A percentile compares a stretch with the other conserved stretches of the same genome.
These are phyloP conservation scores for Dynastes hyllus DNA, from an alignment of 2,888 invertebrate genomes.

Conservation along the genomic window DNA sequence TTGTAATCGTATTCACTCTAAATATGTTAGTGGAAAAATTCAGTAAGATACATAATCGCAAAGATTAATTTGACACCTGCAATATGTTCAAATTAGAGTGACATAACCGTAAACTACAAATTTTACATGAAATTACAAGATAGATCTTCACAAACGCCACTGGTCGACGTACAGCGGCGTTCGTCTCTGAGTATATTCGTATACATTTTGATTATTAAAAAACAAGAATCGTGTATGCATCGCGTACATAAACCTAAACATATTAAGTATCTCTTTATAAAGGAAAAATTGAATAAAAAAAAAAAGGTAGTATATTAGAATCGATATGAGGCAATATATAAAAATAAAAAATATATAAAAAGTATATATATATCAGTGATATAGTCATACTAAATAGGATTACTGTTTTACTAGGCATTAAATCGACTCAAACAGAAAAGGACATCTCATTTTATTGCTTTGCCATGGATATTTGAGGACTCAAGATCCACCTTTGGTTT, in stretches of 20 bases:
- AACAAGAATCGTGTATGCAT: slow-evolving; percentile 16
- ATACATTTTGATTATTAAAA: background rate
- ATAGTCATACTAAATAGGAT: slow-evolving; percentile 49
- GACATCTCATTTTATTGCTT: slow-evolving; percentile 26
- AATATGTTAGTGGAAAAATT: background rate
- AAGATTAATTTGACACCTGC: background rate
- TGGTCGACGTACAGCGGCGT: slow-evolving; percentile 19
- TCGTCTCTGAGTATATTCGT: slow-evolving; percentile 21
- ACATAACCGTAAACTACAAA: background rate
- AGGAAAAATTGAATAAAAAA: slow-evolving; percentile 48
- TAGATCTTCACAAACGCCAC: slow-evolving; percentile 16
- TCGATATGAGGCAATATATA: slow-evolving; percentile 50
- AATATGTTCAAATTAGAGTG: slow-evolving; percentile 13
- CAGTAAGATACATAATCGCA: background rate
- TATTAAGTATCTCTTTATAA: slow-evolving; percentile 39
- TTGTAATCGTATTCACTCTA: slow-evolving; percentile 22
- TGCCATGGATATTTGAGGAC: slow-evolving; percentile 23
- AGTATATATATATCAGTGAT: slow-evolving; percentile 51
- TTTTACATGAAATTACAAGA: background rate
- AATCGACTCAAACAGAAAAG: slow-evolving; percentile 30
- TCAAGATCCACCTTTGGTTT: slow-evolving; percentile 6
- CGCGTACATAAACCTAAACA: slow-evolving; percentile 30
- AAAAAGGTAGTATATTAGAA: slow-evolving; percentile 38
- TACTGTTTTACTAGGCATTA: slow-evolving; percentile 42
- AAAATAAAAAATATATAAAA: slow-evolving; percentile 42